These are phyloP conservation scores for Muricea muricata DNA, from an alignment of 92 coral and sea anemone species.

Conservation along the genomic window DNA sequence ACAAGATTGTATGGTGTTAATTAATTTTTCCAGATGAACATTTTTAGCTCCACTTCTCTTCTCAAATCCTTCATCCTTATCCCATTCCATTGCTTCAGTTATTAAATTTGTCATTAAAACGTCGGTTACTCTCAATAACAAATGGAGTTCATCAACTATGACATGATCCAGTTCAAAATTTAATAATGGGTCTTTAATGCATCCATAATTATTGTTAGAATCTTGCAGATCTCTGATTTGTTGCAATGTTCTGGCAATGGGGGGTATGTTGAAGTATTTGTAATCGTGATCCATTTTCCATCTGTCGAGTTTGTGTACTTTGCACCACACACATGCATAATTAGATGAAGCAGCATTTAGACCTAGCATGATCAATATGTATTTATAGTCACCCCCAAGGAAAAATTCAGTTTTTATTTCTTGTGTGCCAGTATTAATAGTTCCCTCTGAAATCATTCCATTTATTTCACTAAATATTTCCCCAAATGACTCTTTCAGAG, in stretches of 20 bases:
- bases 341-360: conserved; percentile 35
- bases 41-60: background rate
- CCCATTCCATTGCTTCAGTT: conserved; percentile 43
- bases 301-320: conserved; percentile 19
- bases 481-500: conserved; percentile 48
- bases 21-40: background rate
- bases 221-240: conserved; percentile 38
- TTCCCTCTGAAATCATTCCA: conserved; percentile 38
- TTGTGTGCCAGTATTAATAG: background rate
- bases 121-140: conserved; percentile 58
- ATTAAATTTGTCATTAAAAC: conserved; percentile 36
- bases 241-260: conserved; percentile 49
- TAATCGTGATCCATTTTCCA: conserved; percentile 29
- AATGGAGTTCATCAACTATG: conserved; percentile 60
- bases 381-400: conserved; percentile 53
- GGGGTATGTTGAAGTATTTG: conserved; percentile 30
- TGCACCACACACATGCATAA: conserved; percentile 34
- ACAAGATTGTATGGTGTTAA: conserved; percentile 47
- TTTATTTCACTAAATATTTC: conserved; percentile 50
- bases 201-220: conserved; percentile 48
- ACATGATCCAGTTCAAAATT: conserved; percentile 61
- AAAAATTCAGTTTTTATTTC: conserved; percentile 40
- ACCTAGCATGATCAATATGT: conserved; percentile 19
- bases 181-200: conserved; percentile 50
- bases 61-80: conserved; percentile 30